phyloP scores from a whole-genome alignment of 2,113 vertebrate genomes.

The Mobula birostris region DNA sequence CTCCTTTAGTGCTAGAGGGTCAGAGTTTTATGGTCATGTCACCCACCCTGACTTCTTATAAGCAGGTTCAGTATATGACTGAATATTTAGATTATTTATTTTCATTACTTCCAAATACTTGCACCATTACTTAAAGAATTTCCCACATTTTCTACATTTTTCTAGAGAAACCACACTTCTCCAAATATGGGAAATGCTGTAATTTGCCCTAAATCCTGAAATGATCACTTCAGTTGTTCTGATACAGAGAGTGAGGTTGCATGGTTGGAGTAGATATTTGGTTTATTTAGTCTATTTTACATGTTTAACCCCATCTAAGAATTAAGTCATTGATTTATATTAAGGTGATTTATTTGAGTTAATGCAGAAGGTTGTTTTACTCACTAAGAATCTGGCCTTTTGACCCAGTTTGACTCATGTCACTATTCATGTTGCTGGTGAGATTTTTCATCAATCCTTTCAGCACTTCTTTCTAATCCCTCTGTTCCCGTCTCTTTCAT shows the following conservation, averaged over 20 bases:
- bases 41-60: not conserved
- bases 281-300: not conserved
- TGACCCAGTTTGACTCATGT: too few relatives aligned
- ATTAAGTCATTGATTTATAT: not conserved
- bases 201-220: not conserved
- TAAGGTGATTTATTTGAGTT: not conserved
- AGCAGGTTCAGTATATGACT: not conserved
- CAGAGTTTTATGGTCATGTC: not conserved
- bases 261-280: not conserved
- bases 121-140: not conserved
- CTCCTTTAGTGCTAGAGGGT: too few relatives aligned
- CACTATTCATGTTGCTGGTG: too few relatives aligned
- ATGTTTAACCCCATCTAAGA: too few relatives aligned
- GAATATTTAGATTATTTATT: not conserved
- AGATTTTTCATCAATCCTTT: too few relatives aligned
- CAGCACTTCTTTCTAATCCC: too few relatives aligned
- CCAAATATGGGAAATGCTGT: not conserved
- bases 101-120: not conserved
- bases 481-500: too few relatives aligned
- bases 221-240: not conserved
- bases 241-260: not conserved
- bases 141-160: not conserved
- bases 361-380: not conserved
- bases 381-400: too few relatives aligned
- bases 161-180: not conserved